Evolutionary conservation across 2,888 invertebrate genomes (phyloP), one percentile per base, ranked within the genome.

Genomic region (Athrips mouffetella): DNA sequence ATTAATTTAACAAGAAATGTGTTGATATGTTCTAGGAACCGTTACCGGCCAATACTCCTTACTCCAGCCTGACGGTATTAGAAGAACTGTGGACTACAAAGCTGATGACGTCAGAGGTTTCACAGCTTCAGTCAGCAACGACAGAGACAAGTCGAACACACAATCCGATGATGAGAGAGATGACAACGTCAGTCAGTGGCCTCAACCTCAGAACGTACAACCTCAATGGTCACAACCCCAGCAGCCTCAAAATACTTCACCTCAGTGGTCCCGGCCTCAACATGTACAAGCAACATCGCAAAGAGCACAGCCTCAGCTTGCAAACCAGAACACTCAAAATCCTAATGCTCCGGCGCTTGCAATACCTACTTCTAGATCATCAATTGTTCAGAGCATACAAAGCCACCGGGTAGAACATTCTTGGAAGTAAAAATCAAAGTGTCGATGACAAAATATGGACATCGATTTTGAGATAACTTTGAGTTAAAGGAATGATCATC

Each of bases 1-100:
- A 15, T 33, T 15, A 15, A 6, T 1, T 33, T 33, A 13, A 8
- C 1, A 33, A 13, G n/a, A 10, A 73, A 79, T 54, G 90, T 15
- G 2, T 1, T 35, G 13, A 35, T 10, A 3, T 1, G 13, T 37
- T 37, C 6, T 7, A 37, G 89, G 89, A 48, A 76, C 79, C 1
- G 89, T 90, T 0, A 71, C 85, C 16, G 90, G 91, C 23, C 89
- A 89, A 53, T 91, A 90, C 65, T 86, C 89, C 1, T 64, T 91
- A 13, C 61, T 83, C 1, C 90, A 90, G 54, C 85, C 91, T 48
- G 90, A 91, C 68, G 91, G 91, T 4, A 63, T 89, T 1, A 74
- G 79, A 53, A 84, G 91, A 57, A 88, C 80, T 3, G 91, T 90
- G 1, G 89, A 90, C 49, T 91, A 91, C 63, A 83, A 80, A 59